Evolutionary conservation across 2,888 invertebrate genomes (phyloP).

Genomic region (Yponomeuta cagnagella): DNA sequence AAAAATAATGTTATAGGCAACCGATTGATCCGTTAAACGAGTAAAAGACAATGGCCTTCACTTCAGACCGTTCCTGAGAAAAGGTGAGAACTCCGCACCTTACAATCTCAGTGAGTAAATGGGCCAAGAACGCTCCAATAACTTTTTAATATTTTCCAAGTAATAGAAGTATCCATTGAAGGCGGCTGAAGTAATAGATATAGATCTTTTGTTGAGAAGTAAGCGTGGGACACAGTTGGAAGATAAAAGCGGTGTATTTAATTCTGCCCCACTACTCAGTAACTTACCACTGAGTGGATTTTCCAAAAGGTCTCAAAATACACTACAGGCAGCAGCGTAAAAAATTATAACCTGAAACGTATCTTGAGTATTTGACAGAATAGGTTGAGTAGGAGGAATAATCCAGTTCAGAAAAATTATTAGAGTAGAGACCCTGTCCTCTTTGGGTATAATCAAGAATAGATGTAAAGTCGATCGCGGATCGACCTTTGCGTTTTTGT

Average conservation of each 20-base stretch:
- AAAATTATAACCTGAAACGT: too few relatives aligned
- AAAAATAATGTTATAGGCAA: background rate
- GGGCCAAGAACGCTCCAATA: background rate
- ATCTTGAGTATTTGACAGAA: too few relatives aligned
- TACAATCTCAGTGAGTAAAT: slow-evolving; percentile 1
- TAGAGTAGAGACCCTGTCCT: too few relatives aligned
- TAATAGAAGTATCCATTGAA: slow-evolving; percentile 1
- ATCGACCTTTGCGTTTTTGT: too few relatives aligned
- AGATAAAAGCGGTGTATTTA: background rate
- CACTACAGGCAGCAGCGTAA: too few relatives aligned
- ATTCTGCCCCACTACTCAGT: too few relatives aligned
- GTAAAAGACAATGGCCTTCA: background rate
- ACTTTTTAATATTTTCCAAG: slow-evolving; percentile 1
- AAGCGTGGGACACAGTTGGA: background rate
- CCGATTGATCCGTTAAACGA: background rate
- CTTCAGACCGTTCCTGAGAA: background rate
- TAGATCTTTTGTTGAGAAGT: background rate
- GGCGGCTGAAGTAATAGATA: background rate
- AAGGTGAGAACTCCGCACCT: background rate
- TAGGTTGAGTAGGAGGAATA: too few relatives aligned
- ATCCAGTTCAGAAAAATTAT: too few relatives aligned
- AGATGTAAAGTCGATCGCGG: too few relatives aligned
- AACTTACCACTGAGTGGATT: too few relatives aligned
- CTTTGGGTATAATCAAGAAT: too few relatives aligned
- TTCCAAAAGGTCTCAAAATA: too few relatives aligned